A percentile compares a stretch with the other conserved stretches of the same genome.
Evolutionary conservation across 2,888 invertebrate species (phyloP).

Genomic region (Dermolepida albohirtum): DNA sequence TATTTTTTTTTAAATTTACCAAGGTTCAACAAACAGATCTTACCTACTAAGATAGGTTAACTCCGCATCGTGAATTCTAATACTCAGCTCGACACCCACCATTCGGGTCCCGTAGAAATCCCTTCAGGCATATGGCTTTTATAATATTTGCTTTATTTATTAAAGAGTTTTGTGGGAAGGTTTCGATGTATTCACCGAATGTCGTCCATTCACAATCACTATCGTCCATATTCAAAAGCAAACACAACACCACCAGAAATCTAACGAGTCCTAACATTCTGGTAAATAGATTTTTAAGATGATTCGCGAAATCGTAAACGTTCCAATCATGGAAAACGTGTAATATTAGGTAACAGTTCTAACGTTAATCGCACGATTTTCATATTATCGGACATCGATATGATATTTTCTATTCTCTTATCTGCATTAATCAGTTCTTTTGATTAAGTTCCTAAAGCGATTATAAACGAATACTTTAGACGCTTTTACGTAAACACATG

Average conservation of each 20-base stretch:
- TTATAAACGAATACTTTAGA: too few species aligned
- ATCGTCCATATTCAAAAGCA: conserved; percentile 10
- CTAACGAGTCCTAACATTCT: conserved; percentile 5
- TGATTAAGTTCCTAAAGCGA: too few species aligned
- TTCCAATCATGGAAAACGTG: neutral
- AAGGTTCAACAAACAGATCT: too few species aligned
- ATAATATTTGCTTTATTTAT: conserved; percentile 39
- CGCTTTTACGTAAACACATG: too few species aligned
- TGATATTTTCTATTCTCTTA: too few species aligned
- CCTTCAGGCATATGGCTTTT: conserved; percentile 29
- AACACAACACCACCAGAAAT: conserved; percentile 8
- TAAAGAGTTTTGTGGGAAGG: conserved; percentile 11
- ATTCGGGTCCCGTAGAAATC: conserved; percentile 26
- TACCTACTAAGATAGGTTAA: too few species aligned
- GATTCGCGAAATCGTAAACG: neutral
- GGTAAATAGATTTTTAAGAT: neutral
- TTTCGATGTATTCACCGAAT: conserved; percentile 28
- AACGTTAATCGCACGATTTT: conserved; percentile 6
- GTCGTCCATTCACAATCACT: conserved; percentile 38
- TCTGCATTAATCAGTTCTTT: too few species aligned
- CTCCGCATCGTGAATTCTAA: too few species aligned
- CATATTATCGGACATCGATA: conserved; percentile 10
- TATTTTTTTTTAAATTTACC: too few species aligned
- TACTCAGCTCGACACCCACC: conserved; percentile 25
- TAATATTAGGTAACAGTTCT: conserved; percentile 6